A percentile compares a stretch with the other conserved stretches of the same genome.
These are phyloP conservation scores for Drosophila pseudoobscura DNA, from an alignment of 1,140 invertebrate species.

Conservation along the genomic window DNA sequence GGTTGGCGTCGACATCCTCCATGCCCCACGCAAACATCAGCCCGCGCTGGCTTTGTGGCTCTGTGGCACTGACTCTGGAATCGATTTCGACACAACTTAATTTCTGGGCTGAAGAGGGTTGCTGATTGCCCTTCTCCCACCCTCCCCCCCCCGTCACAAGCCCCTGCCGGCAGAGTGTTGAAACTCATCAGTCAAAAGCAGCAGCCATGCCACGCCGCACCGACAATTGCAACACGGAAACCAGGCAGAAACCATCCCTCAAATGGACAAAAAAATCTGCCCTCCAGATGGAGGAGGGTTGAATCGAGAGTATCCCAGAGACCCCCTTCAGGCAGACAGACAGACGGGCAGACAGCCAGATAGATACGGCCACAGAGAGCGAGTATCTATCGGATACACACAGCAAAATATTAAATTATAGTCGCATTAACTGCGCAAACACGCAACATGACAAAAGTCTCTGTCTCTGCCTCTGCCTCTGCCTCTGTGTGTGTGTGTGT, in stretches of 20 bases:
- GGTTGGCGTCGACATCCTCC: conserved; percentile 41
- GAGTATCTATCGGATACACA: conserved; percentile 17
- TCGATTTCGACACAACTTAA: conserved; percentile 80
- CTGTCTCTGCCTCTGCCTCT: conserved; percentile 11
- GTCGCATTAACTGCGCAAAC: conserved; percentile 72
- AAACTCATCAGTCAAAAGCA: conserved; percentile 75
- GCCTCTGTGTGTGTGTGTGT: too few species aligned
- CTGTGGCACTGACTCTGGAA: conserved; percentile 36
- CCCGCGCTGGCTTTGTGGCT: background rate
- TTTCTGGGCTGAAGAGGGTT: conserved; percentile 75
- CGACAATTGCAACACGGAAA: conserved; percentile 71
- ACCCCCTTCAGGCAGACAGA: too few species aligned
- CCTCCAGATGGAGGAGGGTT: conserved; percentile 38
- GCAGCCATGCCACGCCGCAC: conserved; percentile 32
- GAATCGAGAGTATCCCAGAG: conserved; percentile 9
- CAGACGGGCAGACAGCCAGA: conserved; percentile 18
- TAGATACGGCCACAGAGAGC: conserved; percentile 10
- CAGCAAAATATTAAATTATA: conserved; percentile 74
- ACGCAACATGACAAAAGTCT: conserved; percentile 74
- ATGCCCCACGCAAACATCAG: conserved; percentile 20
- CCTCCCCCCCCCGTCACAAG: conserved; percentile 1
- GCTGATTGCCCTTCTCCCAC: conserved; percentile 55
- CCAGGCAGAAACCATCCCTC: conserved; percentile 55
- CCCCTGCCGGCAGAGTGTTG: conserved; percentile 48
- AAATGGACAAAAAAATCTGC: conserved; percentile 18